Percentiles rank a stretch among this genome's conserved stretches.
phyloP scores from a whole-genome alignment of 1,140 invertebrate species.

The Coelopa frigida region DNA sequence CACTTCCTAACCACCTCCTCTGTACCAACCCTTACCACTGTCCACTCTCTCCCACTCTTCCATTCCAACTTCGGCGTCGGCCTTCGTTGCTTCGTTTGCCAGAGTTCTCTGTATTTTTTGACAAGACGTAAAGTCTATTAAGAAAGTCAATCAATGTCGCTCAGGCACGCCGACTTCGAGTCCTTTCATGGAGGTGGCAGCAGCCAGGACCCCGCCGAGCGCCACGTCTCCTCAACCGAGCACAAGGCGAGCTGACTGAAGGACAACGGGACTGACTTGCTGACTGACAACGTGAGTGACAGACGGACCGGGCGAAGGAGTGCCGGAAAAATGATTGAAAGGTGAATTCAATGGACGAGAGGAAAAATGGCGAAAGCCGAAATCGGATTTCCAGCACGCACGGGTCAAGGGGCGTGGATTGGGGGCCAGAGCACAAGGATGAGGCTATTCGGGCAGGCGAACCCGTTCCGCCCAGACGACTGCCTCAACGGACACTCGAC shows the following conservation, averaged over 20 bases:
- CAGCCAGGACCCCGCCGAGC: background rate
- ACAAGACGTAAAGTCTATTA: conserved; percentile 43
- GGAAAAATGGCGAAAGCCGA: conserved; percentile 7
- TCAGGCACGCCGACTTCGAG: conserved; percentile 30
- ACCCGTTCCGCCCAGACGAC: no score
- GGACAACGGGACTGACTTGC: background rate
- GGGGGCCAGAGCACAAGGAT: no score
- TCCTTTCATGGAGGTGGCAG: background rate
- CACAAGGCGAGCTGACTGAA: background rate
- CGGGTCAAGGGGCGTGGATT: no score
- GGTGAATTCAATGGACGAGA: conserved; percentile 31
- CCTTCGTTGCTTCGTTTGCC: background rate
- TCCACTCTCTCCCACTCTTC: background rate
- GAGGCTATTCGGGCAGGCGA: no score
- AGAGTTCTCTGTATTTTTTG: conserved; percentile 32
- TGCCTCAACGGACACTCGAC: no score
- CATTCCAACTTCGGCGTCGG: background rate
- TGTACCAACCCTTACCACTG: background rate
- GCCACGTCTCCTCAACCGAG: background rate
- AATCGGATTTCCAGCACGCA: conserved; percentile 19
- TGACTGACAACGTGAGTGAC: background rate
- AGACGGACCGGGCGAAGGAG: background rate
- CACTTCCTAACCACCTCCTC: background rate
- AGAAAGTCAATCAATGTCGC: conserved; percentile 43
- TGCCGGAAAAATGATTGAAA: conserved; percentile 32